Conservation (phyloP, 2,797 vertebrate genomes). For the Enteromius trimaculatus region DNA sequence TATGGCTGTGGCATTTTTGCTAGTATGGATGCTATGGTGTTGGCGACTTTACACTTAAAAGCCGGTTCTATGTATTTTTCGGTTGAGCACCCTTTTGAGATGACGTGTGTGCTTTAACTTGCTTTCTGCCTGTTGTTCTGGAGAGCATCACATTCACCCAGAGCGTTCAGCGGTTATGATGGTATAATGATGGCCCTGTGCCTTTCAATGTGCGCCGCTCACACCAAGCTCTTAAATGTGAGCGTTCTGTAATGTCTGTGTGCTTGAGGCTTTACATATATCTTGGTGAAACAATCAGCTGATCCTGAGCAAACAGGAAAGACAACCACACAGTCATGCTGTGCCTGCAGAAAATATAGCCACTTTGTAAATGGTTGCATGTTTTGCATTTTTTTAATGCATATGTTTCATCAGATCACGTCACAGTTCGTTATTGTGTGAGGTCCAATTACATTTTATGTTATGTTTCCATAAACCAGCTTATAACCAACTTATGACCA, state of each 20-base stretch:
- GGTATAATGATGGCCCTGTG: background rate
- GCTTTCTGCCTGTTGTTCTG: too few relatives aligned
- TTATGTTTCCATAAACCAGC: too few relatives aligned
- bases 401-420: background rate
- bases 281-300: background rate
- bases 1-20: too few relatives aligned
- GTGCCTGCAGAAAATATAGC: background rate
- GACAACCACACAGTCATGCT: background rate
- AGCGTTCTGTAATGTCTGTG: background rate
- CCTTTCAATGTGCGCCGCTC: background rate
- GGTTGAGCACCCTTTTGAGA: too few relatives aligned
- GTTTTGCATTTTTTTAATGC: background rate
- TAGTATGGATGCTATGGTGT: too few relatives aligned
- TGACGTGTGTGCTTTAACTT: too few relatives aligned
- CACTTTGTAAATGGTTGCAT: background rate
- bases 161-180: too few relatives aligned
- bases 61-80: too few relatives aligned
- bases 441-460: background rate
- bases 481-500: too few relatives aligned
- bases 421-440: background rate
- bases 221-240: background rate
- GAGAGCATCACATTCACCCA: too few relatives aligned
- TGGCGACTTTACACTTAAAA: too few relatives aligned
- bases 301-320: constrained; percentile 1
- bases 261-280: background rate